Percentiles rank a stretch among this genome's conserved stretches.
Conservation (phyloP, 2,888 invertebrate species). For the Coelopa pilipes region DNA sequence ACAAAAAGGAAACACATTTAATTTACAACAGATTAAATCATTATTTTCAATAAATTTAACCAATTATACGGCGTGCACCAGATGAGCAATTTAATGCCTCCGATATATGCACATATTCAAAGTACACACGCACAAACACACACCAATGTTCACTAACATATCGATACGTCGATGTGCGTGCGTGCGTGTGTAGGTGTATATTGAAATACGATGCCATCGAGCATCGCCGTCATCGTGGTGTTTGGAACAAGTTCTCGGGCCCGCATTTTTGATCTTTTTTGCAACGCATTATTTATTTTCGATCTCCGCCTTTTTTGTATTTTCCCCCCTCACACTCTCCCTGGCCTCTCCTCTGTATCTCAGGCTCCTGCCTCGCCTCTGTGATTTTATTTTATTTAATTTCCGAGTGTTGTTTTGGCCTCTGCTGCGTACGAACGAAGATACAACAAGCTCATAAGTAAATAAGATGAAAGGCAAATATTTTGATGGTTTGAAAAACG, state of each 20-base stretch:
- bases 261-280: constrained; percentile 36
- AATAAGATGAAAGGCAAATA: constrained; percentile 40
- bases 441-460: constrained; percentile 32
- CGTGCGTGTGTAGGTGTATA: constrained; percentile 6
- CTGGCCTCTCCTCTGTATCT: not conserved
- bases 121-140: too few species aligned
- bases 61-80: constrained; percentile 29
- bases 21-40: constrained; percentile 34
- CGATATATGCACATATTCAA: constrained; percentile 9
- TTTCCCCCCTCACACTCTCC: too few species aligned
- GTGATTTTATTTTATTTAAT: constrained; percentile 13
- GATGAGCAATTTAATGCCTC: constrained; percentile 32
- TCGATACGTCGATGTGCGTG: too few species aligned
- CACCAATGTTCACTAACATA: too few species aligned
- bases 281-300: constrained; percentile 18
- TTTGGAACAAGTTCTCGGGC: constrained; percentile 5
- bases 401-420: not conserved
- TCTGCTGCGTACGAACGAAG: constrained; percentile 19
- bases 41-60: constrained; percentile 34
- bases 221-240: constrained; percentile 8
- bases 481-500: constrained; percentile 31
- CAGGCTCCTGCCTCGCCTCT: not conserved
- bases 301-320: not conserved
- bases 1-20: constrained; percentile 9
- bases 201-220: constrained; percentile 30